phyloP scores from a whole-genome alignment of 2,888 invertebrate genomes.

The Eucera pruinosa region DNA sequence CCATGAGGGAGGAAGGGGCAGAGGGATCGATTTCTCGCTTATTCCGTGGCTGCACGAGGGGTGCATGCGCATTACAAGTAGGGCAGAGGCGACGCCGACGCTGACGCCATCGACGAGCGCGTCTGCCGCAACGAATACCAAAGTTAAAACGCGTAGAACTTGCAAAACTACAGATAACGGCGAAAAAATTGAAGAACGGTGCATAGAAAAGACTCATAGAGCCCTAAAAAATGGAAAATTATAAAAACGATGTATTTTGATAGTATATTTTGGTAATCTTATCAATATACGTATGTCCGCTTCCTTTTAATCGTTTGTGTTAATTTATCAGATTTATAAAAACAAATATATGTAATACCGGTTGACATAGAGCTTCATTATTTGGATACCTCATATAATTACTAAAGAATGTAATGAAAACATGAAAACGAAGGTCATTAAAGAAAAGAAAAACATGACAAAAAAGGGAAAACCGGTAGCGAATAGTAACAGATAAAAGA shows the following conservation, averaged over 20 bases:
- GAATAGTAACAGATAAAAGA: background rate
- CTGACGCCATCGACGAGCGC: conserved; percentile 60
- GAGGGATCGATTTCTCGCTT: conserved; percentile 63
- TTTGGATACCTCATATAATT: too few relatives aligned
- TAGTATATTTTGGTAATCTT: too few relatives aligned
- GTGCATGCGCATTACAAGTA: conserved; percentile 71
- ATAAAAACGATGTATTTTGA: too few relatives aligned
- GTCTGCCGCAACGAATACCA: conserved; percentile 46
- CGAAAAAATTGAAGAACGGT: too few relatives aligned
- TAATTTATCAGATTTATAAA: background rate
- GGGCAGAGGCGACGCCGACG: conserved; percentile 60
- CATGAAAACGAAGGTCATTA: background rate
- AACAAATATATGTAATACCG: too few relatives aligned
- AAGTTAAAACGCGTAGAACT: conserved; percentile 25
- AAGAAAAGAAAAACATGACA: background rate
- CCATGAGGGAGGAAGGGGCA: conserved; percentile 28
- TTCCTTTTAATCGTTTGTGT: background rate
- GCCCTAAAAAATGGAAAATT: background rate
- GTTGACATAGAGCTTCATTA: background rate
- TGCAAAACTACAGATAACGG: background rate
- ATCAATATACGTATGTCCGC: too few relatives aligned
- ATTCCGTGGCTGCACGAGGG: conserved; percentile 47
- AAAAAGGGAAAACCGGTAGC: background rate
- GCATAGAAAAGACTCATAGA: too few relatives aligned
- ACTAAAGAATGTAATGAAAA: background rate